Conservation (phyloP, 2,113 vertebrate species). For the Ceratotherium simum region DNA sequence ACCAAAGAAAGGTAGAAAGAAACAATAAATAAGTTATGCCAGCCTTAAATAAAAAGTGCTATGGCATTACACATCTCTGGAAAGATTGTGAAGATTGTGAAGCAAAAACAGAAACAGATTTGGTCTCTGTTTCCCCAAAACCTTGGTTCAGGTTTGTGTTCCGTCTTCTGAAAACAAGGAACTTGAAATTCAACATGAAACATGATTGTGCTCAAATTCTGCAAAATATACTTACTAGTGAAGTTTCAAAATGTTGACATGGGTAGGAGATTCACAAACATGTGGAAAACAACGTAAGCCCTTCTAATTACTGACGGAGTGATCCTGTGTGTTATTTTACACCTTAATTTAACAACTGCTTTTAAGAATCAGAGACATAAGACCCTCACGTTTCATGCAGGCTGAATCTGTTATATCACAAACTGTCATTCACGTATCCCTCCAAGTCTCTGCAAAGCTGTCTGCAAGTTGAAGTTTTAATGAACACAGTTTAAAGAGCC, state of each 20-base stretch:
- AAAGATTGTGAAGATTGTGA: conserved; percentile 51
- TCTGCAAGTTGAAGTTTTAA: conserved; percentile 68
- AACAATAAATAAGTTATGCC: neutral
- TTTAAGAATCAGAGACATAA: neutral
- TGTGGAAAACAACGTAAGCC: neutral
- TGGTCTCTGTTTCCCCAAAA: conserved; percentile 60
- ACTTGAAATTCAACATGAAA: conserved; percentile 66
- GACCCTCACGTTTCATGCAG: neutral
- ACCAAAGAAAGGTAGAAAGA: neutral
- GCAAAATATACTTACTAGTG: conserved; percentile 40
- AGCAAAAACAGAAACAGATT: conserved; percentile 63
- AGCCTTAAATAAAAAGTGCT: neutral
- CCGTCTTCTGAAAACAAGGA: conserved; percentile 67
- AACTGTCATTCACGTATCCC: neutral
- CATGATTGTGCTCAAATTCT: neutral
- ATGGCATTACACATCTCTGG: neutral
- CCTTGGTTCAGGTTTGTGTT: conserved; percentile 52
- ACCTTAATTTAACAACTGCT: conserved; percentile 36
- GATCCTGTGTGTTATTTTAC: neutral
- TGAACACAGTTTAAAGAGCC: conserved; percentile 75
- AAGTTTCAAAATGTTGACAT: conserved; percentile 25
- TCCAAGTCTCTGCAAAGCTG: conserved; percentile 43
- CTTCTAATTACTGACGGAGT: neutral
- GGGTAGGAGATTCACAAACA: neutral
- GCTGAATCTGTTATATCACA: neutral